Percentiles rank a stretch among this genome's conserved stretches.
Evolutionary conservation across 2,888 invertebrate species (phyloP).

Genomic region (Panzeria rudis): DNA sequence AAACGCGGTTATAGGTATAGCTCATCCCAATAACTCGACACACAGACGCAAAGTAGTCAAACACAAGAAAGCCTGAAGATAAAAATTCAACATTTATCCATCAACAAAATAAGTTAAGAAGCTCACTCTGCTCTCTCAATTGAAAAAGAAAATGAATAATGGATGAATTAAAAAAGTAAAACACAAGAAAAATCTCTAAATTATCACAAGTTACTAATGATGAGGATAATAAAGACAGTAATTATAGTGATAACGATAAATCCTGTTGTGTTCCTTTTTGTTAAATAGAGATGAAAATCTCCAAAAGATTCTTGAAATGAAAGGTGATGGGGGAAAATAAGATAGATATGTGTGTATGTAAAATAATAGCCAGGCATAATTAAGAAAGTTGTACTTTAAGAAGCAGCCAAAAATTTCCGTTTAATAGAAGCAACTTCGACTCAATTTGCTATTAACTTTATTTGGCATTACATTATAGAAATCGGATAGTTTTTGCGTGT

Average conservation of each 20-base stretch:
- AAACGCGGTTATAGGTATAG: too few relatives aligned
- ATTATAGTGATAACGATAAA: neutral
- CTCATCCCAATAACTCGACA: too few relatives aligned
- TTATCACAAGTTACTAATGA: constrained; percentile 4
- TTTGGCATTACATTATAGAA: neutral
- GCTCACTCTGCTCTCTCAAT: neutral
- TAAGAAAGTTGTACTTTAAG: neutral
- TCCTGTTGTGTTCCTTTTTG: neutral
- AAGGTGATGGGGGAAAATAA: neutral
- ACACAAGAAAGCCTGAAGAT: neutral
- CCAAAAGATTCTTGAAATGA: neutral
- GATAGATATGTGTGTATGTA: too few relatives aligned
- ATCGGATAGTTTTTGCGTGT: neutral
- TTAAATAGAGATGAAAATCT: neutral
- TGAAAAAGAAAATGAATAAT: constrained; percentile 9
- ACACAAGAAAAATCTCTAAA: neutral
- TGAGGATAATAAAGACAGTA: constrained; percentile 13
- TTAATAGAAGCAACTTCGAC: neutral
- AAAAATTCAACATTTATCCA: neutral
- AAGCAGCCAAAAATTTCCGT: neutral
- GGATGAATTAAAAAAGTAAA: neutral
- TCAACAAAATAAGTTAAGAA: neutral
- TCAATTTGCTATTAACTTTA: neutral
- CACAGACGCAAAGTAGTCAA: neutral
- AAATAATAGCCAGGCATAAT: neutral